phyloP scores from a whole-genome alignment of 2,888 invertebrate genomes.

The Pecten maximus region DNA sequence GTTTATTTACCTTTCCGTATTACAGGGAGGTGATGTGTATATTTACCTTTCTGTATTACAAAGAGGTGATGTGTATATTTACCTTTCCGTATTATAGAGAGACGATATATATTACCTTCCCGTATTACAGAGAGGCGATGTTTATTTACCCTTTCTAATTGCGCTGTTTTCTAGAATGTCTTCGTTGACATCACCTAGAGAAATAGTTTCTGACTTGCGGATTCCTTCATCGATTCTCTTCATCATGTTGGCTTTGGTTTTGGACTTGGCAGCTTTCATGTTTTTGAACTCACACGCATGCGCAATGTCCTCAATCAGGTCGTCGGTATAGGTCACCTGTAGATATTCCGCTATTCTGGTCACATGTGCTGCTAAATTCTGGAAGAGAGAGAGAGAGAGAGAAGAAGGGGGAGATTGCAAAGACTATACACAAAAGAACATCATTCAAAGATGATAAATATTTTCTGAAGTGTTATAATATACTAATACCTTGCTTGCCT shows the following conservation, averaged over 20 bases:
- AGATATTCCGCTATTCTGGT: background rate
- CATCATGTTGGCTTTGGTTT: background rate
- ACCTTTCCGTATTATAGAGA: no score
- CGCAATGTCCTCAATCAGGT: background rate
- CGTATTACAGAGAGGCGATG: no score
- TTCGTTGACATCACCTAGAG: background rate
- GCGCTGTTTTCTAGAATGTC: background rate
- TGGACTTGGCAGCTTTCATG: background rate
- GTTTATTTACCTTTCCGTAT: no score
- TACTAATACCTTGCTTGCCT: background rate
- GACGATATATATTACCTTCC: no score
- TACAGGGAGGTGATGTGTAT: no score
- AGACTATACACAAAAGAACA: no score
- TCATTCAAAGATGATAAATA: no score
- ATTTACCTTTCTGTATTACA: no score
- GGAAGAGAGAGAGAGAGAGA: no score
- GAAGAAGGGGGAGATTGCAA: no score
- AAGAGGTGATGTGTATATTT: no score
- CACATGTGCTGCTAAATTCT: background rate
- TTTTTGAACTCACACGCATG: slow-evolving; percentile 4
- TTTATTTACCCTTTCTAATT: background rate
- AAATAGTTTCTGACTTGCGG: background rate
- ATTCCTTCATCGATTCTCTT: background rate
- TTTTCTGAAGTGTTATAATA: no score
- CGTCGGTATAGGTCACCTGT: background rate